Base-by-base conservation (phyloP, 1,140 invertebrate genomes). In the Papilio glaucus region DNA sequence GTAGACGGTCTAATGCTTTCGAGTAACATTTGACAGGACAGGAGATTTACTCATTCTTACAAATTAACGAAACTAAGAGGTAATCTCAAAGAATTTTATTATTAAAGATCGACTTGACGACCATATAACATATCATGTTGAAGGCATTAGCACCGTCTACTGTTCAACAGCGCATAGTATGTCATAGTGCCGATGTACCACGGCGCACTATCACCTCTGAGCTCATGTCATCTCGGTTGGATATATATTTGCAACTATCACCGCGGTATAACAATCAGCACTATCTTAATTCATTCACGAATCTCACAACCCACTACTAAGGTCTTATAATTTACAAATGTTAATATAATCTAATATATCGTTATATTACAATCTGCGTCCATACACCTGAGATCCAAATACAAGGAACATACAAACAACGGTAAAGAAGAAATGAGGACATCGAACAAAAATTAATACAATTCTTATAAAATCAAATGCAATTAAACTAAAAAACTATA, bases 291-390 rank as follows among this genome's bases (percentile, higher is more conserved):
- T 83, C 82, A 85, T 85, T 86, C 81, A 83, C 72, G 74, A 79
- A 79, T 85, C 81, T 91, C 89, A 91, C 89, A 91, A 91, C 88
- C 88, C 81, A 77, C 88, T 86, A 89, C 85, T 73, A 78, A 77
- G 76, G 79, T 84, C 78, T 77, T 78, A 77, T 77, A 81, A 81
- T 85, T 77, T 87, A 86, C 81, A 85, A 80, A 73, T 72, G 76
- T 57, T 18, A 76, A 77, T 79, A 76, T 74, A 75, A 75, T 76
- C 72, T 76, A 82, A 77, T 77, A 70, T 77, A 80, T 75, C 67
- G 49, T 61, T 42, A 65, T 72, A 68, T 79, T 72, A 84, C 79
- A 86, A 74, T 84, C 69, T 75, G 79, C 75, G 83, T 85, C 81
- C 84, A 83, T 71, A 82, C 78, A 73, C 77, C 75, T 89, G 89